phyloP scores from a whole-genome alignment of 2,797 vertebrate species.

The Potorous gilbertii region DNA sequence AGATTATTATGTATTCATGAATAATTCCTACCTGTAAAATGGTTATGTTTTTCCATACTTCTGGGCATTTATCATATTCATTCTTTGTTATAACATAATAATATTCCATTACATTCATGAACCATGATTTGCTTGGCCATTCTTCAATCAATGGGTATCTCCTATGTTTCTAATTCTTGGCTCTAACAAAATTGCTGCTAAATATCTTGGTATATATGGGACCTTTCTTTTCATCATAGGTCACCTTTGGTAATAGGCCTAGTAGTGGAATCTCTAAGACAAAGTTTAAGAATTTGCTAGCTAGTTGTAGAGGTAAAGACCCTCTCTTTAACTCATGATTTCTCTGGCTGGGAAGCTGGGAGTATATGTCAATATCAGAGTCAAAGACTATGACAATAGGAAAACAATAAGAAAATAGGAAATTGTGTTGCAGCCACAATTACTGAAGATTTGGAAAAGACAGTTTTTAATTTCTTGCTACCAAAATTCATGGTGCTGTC shows the following conservation, averaged over 20 bases:
- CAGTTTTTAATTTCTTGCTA: neutral
- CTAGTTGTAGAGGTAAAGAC: neutral
- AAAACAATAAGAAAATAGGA: no score
- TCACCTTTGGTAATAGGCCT: neutral
- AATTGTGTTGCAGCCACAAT: neutral
- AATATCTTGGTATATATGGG: neutral
- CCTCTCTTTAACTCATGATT: neutral
- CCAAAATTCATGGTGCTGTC: neutral
- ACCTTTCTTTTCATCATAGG: neutral
- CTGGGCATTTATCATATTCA: neutral
- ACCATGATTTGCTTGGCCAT: neutral
- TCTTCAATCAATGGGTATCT: neutral
- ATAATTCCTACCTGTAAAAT: neutral
- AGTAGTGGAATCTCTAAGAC: neutral
- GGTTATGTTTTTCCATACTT: neutral
- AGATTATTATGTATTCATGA: neutral
- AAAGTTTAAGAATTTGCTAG: neutral
- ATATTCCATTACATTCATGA: neutral
- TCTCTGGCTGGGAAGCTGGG: neutral
- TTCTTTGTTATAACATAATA: neutral
- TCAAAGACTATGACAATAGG: neutral
- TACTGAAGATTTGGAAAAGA: neutral
- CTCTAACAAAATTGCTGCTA: neutral
- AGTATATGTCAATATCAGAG: neutral
- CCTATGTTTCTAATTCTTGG: neutral